Conservation (phyloP, 2,888 invertebrate species). For the Rhagonycha fulva region DNA sequence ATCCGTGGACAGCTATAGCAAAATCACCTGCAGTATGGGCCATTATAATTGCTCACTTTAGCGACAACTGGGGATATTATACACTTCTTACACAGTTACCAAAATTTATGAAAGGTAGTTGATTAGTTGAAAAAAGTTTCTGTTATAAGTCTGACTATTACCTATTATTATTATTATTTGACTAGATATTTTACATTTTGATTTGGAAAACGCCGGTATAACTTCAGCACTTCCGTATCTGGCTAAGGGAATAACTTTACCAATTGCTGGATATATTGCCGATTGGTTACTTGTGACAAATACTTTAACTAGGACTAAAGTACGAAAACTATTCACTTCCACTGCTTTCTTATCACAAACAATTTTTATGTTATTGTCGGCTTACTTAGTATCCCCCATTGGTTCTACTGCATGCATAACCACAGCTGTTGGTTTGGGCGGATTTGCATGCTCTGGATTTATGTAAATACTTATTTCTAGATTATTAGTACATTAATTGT, state of each 20-base stretch:
- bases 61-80: slow-evolving; percentile 91
- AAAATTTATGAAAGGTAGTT: slow-evolving; percentile 77
- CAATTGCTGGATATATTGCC: slow-evolving; percentile 80
- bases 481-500: background rate
- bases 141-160: background rate
- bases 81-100: slow-evolving; percentile 82
- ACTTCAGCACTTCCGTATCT: slow-evolving; percentile 87
- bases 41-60: slow-evolving; percentile 81
- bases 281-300: slow-evolving; percentile 74
- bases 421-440: slow-evolving; percentile 87
- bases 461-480: slow-evolving; percentile 58
- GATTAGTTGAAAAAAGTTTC: background rate
- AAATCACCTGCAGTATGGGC: slow-evolving; percentile 82
- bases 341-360: slow-evolving; percentile 79
- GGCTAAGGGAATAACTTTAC: slow-evolving; percentile 82
- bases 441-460: slow-evolving; percentile 92
- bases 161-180: background rate
- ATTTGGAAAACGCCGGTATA: slow-evolving; percentile 79
- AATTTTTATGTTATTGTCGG: slow-evolving; percentile 83
- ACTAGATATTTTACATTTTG: slow-evolving; percentile 72
- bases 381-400: slow-evolving; percentile 69
- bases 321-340: slow-evolving; percentile 70
- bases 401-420: slow-evolving; percentile 82
- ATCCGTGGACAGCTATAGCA: slow-evolving; percentile 79
- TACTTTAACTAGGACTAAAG: slow-evolving; percentile 73